Conservation (phyloP, 2,797 vertebrate species). For the Mormyrus proboscirostris region DNA sequence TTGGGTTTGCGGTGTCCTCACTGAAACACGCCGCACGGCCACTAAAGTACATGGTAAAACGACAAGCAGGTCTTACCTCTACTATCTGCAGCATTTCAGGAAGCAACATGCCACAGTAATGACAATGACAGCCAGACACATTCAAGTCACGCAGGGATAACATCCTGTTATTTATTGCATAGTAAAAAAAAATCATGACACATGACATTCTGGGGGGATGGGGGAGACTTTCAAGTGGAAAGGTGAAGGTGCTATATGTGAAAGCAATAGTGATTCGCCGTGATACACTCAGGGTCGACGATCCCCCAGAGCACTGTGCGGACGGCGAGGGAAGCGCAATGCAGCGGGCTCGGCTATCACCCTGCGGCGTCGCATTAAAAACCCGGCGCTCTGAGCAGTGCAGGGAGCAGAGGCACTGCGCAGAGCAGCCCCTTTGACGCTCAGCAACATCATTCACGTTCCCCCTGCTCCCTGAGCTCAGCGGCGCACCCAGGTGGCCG, state of each 20-base stretch:
- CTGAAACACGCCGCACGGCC: background rate
- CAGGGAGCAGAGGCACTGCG: background rate
- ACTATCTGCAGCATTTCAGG: background rate
- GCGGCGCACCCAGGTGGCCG: background rate
- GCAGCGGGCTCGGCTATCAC: background rate
- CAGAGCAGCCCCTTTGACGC: background rate
- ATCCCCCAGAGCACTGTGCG: background rate
- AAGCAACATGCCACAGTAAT: background rate
- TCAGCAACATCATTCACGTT: background rate
- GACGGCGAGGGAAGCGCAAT: background rate
- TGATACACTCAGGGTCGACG: background rate
- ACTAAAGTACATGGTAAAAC: background rate
- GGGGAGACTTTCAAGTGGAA: background rate
- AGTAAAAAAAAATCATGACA: background rate
- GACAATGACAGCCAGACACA: background rate
- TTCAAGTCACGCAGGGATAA: conserved; percentile 16
- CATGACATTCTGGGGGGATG: background rate
- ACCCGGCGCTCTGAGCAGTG: background rate
- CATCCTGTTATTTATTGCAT: conserved; percentile 11
- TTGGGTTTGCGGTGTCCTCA: background rate
- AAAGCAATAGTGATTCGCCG: background rate
- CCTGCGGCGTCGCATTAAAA: background rate
- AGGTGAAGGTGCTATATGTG: background rate
- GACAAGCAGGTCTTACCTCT: background rate
- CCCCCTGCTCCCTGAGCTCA: background rate